Evolutionary conservation across 1,140 invertebrate genomes (phyloP), one percentile per base, ranked within the genome.

Genomic region (Procambarus clarkii): DNA sequence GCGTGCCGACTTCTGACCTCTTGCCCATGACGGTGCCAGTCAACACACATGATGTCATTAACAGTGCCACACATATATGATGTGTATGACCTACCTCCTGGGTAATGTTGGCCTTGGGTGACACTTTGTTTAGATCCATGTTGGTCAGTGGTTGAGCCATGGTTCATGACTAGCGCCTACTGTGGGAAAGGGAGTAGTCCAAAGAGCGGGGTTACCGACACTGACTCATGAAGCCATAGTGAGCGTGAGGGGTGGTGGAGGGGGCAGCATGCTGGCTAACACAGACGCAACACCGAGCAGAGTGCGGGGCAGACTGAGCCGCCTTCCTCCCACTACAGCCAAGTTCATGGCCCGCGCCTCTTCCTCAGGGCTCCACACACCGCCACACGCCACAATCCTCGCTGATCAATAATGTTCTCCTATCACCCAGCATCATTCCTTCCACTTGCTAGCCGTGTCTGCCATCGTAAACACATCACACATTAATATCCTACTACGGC

Each of bases 361-460:
- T 1, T 13, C 13, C n/a, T 34, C 3, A 74, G 69, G 69, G 24
- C 69, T 74, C 69, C 69, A 74, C 69, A 74, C 69, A 34, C 69
- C 69, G 69, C 69, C 69, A 74, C 69, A 34, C 69, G 24, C 69
- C 69, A 74, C 69, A 74, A 24, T 74, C 69, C 69, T 9, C 69
- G 69, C n/a, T 74, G 69, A 74, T 74, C 69, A 74, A 74, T 74
- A 74, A 74, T 74, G 69, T 24, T 34, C 69, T 74, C 69, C n/a
- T 34, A 24, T 74, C 69, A 5, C n/a, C 8, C 69, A 74, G 69
- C 69, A 74, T 74, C 69, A 74, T 34, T 74, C 69, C 15, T 74
- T 34, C 24, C 69, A 74, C 69, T 34, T 74, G 69, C n/a, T 15
- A 21, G 60, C 60, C 13, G 21, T 18, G 60, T 64, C 13, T 64